Base-by-base conservation (phyloP, 2,888 invertebrate species). In the Mythimna loreyi region DNA sequence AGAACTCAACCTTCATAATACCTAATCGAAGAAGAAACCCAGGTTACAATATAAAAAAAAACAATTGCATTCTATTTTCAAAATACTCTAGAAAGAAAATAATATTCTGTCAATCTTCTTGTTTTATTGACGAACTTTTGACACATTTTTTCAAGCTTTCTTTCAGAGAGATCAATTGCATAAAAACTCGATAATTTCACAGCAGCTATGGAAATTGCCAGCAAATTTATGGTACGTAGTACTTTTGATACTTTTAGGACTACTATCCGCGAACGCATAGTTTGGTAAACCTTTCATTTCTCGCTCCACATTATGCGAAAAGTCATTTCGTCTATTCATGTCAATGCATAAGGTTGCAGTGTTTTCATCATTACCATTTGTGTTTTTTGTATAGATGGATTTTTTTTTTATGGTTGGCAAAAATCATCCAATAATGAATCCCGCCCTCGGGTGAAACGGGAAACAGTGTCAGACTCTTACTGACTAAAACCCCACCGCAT, bases 201-300 rank as follows among this genome's bases (percentile, higher is more conserved):
- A 36, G 49, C 25, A 61, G 76, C 72, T 65, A 95, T 95, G 95
- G 95, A 95, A 81, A 95, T 95, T 60, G 93, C 94, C 0, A 92
- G 88, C 64, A 95, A 95, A 83, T 95, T 82, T 84, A 95, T 95
- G 95, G 95, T 94, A 66, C 68, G 84, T 84, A 70, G 33, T 33
- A 25, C 6, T 59, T 50, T 45, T 19, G 19, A 43, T 36, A 13
- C 36, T 4, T 11, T 36, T 13, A 36, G 13, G 36, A 4, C 13
- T 13, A 36, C 13, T 13, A 13, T 36, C 4, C 36, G 13, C 36
- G 13, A 4, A 13, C 36, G 36, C 36, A 13, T 36, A 36, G 13
- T 13, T 36, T 36, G 13, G 11, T 36, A 36, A 3, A 36, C 33
- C 11, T n/a, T n/a, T n/a, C n/a, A n/a, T n/a, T n/a, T n/a, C n/a